Evolutionary conservation across 2,113 vertebrate genomes (phyloP).

Genomic region (Aleadryas rufinucha): DNA sequence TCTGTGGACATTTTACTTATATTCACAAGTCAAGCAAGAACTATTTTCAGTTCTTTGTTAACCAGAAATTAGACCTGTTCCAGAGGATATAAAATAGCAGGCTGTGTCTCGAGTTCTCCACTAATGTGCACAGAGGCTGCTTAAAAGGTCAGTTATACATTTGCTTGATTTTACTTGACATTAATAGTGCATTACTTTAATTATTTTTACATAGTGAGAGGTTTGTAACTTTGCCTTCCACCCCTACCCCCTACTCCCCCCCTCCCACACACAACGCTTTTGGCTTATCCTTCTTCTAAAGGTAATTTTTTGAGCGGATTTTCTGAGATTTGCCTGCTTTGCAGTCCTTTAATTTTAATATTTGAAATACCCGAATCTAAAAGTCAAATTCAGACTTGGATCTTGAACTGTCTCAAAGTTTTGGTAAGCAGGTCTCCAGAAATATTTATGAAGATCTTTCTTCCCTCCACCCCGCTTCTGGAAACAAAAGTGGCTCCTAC

Average conservation of each 20-base stretch:
- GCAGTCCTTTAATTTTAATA: background rate
- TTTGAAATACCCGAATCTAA: background rate
- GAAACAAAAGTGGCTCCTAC: background rate
- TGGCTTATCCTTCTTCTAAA: background rate
- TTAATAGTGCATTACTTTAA: background rate
- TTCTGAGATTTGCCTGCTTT: background rate
- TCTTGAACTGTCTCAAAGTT: background rate
- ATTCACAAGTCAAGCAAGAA: background rate
- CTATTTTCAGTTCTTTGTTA: background rate
- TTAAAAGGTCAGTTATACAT: background rate
- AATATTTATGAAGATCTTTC: background rate
- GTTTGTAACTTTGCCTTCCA: background rate
- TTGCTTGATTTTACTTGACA: background rate
- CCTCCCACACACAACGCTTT: accelerated
- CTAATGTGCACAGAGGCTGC: background rate
- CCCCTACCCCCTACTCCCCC: accelerated
- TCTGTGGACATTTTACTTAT: background rate
- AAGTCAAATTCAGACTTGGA: background rate
- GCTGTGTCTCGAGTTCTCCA: accelerated
- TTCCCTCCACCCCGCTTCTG: accelerated
- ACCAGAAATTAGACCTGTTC: background rate
- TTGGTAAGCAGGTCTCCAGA: background rate
- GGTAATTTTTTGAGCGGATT: background rate
- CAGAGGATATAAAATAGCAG: background rate
- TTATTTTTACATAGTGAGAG: background rate